A percentile compares a stretch with the other conserved stretches of the same genome.
phyloP scores from a whole-genome alignment of 2,888 invertebrate species.

The Cephus spinipes region DNA sequence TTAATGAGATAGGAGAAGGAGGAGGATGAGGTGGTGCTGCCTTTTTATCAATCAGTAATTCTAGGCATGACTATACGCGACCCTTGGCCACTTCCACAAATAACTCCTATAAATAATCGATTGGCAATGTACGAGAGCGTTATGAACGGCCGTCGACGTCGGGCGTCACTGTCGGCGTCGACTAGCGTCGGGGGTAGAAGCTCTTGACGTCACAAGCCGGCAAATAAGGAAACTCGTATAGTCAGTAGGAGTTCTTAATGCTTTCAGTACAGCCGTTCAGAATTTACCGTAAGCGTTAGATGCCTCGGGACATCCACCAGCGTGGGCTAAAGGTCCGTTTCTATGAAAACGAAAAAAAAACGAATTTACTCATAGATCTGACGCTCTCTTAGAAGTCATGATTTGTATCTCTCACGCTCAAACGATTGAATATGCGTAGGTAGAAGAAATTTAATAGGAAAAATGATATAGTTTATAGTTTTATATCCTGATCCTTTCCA shows the following conservation, averaged over 20 bases:
- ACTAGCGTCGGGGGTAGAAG: neutral
- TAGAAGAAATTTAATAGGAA: no score
- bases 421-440: neutral
- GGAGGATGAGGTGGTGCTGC: neutral
- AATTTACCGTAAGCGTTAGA: neutral
- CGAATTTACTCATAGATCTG: neutral
- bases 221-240: neutral
- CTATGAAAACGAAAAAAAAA: neutral
- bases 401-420: neutral
- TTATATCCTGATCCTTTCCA: no score
- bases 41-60: neutral
- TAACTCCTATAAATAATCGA: neutral
- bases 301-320: neutral
- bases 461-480: no score
- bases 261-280: neutral
- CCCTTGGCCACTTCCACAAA: neutral
- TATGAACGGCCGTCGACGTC: neutral
- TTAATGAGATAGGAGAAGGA: neutral
- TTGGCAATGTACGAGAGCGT: neutral
- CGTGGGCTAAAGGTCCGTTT: neutral
- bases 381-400: neutral
- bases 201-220: neutral
- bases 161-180: neutral
- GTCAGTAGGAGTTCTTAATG: neutral
- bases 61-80: neutral